A percentile compares a stretch with the other conserved stretches of the same genome.
These are phyloP conservation scores for Torymus aiolomorphi DNA, from an alignment of 2,888 invertebrate genomes.

Conservation along the genomic window DNA sequence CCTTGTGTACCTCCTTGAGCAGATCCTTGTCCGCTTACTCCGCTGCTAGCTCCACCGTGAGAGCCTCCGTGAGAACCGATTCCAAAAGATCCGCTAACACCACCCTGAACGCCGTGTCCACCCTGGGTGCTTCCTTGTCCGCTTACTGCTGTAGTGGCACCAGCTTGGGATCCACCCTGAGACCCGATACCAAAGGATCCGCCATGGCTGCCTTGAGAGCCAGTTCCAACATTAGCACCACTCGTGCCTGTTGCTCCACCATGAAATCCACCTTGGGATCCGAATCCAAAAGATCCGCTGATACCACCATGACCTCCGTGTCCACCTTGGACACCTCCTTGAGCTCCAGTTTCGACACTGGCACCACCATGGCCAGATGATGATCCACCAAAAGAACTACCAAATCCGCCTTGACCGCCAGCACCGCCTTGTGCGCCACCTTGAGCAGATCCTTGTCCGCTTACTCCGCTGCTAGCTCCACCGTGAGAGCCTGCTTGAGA, in stretches of 20 bases:
- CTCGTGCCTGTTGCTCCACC: not conserved
- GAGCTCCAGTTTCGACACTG: not conserved
- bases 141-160: not conserved
- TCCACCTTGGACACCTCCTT: conserved; percentile 5
- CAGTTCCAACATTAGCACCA: not conserved
- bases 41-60: not conserved
- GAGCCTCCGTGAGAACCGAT: not conserved
- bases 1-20: conserved; percentile 12
- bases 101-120: not conserved
- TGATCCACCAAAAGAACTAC: not conserved
- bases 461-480: not conserved
- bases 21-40: not conserved
- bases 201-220: not conserved
- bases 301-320: not conserved
- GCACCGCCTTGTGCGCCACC: not conserved
- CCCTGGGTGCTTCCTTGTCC: not conserved
- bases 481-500: not conserved
- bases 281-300: not conserved
- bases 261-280: no score
- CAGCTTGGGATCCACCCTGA: not conserved
- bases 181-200: conserved; percentile 7
- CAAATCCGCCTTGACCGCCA: not conserved
- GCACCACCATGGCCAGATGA: not conserved
- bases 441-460: not conserved
- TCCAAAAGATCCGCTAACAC: no score